Evolutionary conservation across 2,888 invertebrate genomes (phyloP), one percentile per base, ranked within the genome.

Genomic region (Drosophila infuscata): DNA sequence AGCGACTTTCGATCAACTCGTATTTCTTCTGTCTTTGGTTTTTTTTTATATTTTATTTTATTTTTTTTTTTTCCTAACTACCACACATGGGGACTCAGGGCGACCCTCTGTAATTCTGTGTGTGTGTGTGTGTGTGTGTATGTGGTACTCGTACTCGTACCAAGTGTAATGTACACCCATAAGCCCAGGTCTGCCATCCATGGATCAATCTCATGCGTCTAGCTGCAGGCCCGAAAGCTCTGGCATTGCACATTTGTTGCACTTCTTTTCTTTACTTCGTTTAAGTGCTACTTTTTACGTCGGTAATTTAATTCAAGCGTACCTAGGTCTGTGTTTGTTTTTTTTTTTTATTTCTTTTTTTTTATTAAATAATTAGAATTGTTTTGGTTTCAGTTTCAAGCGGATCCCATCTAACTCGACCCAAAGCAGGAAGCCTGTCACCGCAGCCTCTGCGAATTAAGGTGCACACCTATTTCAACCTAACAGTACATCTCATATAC

Each of bases 241-340:
- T 56, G 67, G 33, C 67, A 63, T 66, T 74, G 65, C 70, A 76
- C 81, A 79, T 75, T 81, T 82, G 70, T 67, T 79, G 87, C 78
- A 78, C 83, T 80, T 75, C 81, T 81, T 82, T 79, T 65, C 35
- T 49, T 57, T 20, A 32, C 75, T 70, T 65, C 81, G 70, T 64
- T 82, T 76, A 71, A 54, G 56, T 56, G 62, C 41, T 53, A 60
- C 35, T 33, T 59, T 67, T 36, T 67, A 70, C 74, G 69, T 65
- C 74, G 73, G 89, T 89, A 88, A 88, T 89, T 88, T 88, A 88
- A 88, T 88, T 88, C 88, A 88, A 89, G 77, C 88, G 85, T 89
- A 82, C 85, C 74, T 79, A 52, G 54, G 51, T 59, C 48, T 69
- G 38, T 66, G 35, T 70, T 25, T 49, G 29, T 8, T 3, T 46